phyloP scores from a whole-genome alignment of 92 coral and sea anemone genomes.

The Desmophyllum pertusum region DNA sequence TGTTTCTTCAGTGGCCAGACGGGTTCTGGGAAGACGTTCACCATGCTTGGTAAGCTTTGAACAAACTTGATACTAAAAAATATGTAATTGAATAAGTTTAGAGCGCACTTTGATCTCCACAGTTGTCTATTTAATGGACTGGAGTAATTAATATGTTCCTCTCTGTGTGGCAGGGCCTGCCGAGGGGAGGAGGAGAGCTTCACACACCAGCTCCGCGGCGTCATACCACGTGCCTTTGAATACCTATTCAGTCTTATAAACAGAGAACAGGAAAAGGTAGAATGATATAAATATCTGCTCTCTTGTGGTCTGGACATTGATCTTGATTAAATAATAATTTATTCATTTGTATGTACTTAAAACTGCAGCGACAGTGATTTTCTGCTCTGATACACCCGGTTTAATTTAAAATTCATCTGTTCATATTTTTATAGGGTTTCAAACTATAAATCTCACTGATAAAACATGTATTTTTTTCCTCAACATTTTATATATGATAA shows the following conservation, averaged over 20 bases:
- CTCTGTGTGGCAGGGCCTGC: conserved; percentile 83
- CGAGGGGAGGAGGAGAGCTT: conserved; percentile 95
- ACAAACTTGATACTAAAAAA: neutral
- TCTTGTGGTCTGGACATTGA: neutral
- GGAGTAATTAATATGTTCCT: neutral
- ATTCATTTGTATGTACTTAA: neutral
- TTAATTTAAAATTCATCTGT: neutral
- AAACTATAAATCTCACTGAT: too few relatives aligned
- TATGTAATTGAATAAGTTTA: neutral
- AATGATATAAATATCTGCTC: neutral
- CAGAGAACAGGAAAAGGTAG: conserved; percentile 97
- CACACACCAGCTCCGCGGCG: conserved; percentile 94
- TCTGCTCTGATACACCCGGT: neutral
- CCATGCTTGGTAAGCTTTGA: conserved; percentile 91
- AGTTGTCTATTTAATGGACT: neutral
- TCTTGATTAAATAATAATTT: neutral
- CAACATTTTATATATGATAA: too few relatives aligned
- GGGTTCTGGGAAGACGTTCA: conserved; percentile 98
- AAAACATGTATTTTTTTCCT: too few relatives aligned
- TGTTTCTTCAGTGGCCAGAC: conserved; percentile 90
- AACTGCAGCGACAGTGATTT: neutral
- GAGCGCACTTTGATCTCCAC: neutral
- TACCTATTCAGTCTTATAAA: conserved; percentile 93
- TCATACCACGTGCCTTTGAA: conserved; percentile 97
- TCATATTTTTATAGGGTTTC: too few relatives aligned